Conservation (phyloP, 2,113 vertebrate species). For the Pelvicachromis taeniatus region DNA sequence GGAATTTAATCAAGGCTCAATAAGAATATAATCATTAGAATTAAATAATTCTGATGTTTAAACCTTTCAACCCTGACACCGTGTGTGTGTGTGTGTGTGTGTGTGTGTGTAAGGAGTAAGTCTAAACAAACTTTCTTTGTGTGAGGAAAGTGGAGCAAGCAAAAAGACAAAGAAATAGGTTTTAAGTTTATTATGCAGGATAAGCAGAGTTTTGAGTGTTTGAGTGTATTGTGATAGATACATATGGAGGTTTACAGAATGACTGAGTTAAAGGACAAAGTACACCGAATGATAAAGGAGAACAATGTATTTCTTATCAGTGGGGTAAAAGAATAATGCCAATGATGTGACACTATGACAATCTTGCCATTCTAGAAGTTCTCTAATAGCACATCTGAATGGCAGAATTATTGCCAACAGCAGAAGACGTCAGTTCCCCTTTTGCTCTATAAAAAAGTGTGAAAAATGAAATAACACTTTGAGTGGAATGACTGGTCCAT, state of each 20-base stretch:
- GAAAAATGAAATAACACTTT: background rate
- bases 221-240: background rate
- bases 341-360: background rate
- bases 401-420: background rate
- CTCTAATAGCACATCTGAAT: background rate
- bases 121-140: rapidly evolving
- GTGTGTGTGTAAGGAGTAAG: background rate
- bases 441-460: background rate
- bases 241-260: background rate
- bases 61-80: too few species aligned
- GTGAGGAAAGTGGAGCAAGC: background rate
- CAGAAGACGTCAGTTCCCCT: background rate
- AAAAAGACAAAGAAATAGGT: background rate
- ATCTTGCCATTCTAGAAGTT: background rate
- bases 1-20: background rate
- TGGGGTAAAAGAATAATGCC: background rate
- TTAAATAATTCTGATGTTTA: background rate
- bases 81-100: too few species aligned
- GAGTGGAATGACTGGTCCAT: background rate
- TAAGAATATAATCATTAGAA: background rate
- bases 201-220: background rate
- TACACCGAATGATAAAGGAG: background rate
- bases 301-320: background rate
- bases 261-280: background rate
- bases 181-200: background rate